These are phyloP conservation scores for Otis tarda DNA, from an alignment of 2,113 vertebrate species.

Conservation along the genomic window DNA sequence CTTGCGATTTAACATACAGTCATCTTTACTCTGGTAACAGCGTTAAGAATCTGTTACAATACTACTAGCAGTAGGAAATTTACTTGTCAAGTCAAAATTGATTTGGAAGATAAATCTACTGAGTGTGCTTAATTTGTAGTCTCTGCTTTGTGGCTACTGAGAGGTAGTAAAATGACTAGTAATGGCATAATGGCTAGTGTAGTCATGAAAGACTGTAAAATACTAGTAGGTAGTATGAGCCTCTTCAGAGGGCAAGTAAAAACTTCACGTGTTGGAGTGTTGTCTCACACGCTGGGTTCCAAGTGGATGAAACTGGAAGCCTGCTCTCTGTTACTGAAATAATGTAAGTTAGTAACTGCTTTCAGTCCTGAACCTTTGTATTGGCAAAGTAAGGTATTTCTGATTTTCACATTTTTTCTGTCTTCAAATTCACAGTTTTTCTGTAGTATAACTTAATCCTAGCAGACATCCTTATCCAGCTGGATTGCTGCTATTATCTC, in stretches of 20 bases:
- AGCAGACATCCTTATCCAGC: not conserved
- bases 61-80: not conserved
- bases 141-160: not conserved
- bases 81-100: not conserved
- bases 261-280: not conserved
- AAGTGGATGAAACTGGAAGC: not conserved
- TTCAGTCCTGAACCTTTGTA: not conserved
- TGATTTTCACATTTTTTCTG: not conserved
- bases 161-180: not conserved
- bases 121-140: not conserved
- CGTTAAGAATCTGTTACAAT: not conserved
- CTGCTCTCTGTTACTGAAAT: not conserved
- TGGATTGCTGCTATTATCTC: not conserved
- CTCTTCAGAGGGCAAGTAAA: not conserved
- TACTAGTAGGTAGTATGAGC: not conserved
- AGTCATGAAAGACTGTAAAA: not conserved
- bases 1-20: not conserved
- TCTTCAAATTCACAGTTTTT: not conserved
- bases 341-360: not conserved
- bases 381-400: not conserved
- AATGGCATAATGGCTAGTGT: not conserved
- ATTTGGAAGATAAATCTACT: not conserved
- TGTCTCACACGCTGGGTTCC: not conserved
- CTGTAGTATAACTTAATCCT: not conserved
- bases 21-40: fast-evolving